Conservation (phyloP, 2,113 vertebrate genomes). For the Mirza zaza region DNA sequence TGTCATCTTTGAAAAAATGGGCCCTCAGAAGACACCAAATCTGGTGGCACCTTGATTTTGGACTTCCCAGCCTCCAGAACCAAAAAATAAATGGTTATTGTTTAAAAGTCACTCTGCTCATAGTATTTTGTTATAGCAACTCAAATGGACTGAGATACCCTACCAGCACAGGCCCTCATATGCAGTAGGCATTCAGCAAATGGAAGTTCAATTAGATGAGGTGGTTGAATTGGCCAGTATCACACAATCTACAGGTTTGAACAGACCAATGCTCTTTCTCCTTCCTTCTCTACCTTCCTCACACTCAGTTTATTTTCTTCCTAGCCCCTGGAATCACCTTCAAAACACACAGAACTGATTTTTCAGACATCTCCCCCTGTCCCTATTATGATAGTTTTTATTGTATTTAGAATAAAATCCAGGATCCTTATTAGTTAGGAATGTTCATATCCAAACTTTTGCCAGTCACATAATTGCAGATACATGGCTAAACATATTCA, state of each 20-base stretch:
- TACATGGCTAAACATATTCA: background rate
- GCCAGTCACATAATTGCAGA: background rate
- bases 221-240: background rate
- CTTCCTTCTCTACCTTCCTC: background rate
- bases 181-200: background rate
- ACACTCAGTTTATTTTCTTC: background rate
- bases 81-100: background rate
- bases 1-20: background rate
- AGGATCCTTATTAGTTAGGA: background rate
- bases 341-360: background rate
- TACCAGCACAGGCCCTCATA: background rate
- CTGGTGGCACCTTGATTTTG: background rate
- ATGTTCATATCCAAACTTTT: background rate
- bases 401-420: background rate
- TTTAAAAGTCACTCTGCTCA: background rate
- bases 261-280: background rate
- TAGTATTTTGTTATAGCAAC: background rate
- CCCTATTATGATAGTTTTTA: background rate
- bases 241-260: background rate
- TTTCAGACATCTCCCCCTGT: background rate
- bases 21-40: background rate
- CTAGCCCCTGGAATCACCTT: background rate
- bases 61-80: background rate
- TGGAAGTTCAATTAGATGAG: background rate
- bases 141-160: background rate